Base-by-base conservation (phyloP, 1,140 invertebrate species). In the Matsumurasca onukii region DNA sequence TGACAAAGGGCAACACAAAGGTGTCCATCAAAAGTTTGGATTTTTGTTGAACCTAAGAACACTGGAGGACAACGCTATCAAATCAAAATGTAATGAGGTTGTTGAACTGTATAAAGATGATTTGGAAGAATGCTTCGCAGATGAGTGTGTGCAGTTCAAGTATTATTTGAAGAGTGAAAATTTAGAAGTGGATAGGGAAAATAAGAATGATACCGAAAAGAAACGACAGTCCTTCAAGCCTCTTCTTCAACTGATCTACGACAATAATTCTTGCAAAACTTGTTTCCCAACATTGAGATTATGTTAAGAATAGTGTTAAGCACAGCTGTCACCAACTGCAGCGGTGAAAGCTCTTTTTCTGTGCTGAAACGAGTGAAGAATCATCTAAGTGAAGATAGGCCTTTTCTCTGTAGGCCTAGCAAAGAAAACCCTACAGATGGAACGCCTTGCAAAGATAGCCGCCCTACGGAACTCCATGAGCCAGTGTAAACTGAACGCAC, bases 121-220 rank as follows among this genome's bases (percentile, higher is more conserved):
- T 20, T 61, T 61, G 57, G 57, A 61, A 61, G 57, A 61, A 61
- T 61, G 57, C 57, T 61, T 61, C 57, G 24, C 57, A 61, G 57
- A 61, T 31, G 57, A 61, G 57, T 61, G 9, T 61, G 57, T 61
- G 27, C 25, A 61, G 30, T 61, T 61, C 57, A 61, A 61, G 30
- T 61, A 61, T 61, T 61, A 61, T 61, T 61, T 61, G 57, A 61
- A 61, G 57, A 61, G 25, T 61, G 24, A 61, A 61, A 13, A 61
- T 61, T 61, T 27, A 61, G 57, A 61, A 13, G 30, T 9, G 25
- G 13, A 29, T 3, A 61, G 57, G 20, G 57, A 61, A 61, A 5
- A 61, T 61, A 27, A 61, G 5, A 61, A 61, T 61, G 27, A 61
- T 22, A 61, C 25, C 57, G 30, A 61, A 22, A 61, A 61, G 51